Percentiles rank a stretch among this genome's conserved stretches.
phyloP scores from a whole-genome alignment of 2,797 vertebrate genomes.

The Acipenser transmontanus region DNA sequence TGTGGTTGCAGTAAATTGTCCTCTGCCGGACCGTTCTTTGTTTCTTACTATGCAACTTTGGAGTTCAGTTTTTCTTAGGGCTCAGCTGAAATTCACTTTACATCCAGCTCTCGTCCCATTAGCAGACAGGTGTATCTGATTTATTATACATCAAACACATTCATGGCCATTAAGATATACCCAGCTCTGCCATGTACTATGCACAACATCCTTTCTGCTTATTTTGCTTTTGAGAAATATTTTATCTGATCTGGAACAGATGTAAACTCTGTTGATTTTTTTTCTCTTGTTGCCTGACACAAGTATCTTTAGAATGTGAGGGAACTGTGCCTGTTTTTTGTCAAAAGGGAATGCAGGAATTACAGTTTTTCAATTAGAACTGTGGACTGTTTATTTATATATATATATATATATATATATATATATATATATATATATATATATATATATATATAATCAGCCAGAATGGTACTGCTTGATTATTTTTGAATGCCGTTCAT shows the following conservation, averaged over 20 bases:
- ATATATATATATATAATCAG: too few species aligned
- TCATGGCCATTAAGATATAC: neutral
- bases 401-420: too few species aligned
- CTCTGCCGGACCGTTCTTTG: too few species aligned
- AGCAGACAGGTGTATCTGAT: neutral
- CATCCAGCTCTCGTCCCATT: neutral
- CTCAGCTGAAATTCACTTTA: neutral
- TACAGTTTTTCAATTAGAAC: too few species aligned
- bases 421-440: too few species aligned
- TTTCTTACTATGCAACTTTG: too few species aligned
- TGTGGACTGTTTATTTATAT: too few species aligned
- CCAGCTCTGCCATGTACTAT: neutral
- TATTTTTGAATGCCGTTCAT: too few species aligned
- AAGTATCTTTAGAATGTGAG: conserved; percentile 7
- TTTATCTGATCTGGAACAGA: conserved; percentile 7
- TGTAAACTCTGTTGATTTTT: conserved; percentile 2
- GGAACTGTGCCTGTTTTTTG: neutral
- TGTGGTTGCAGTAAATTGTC: too few species aligned
- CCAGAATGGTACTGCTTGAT: too few species aligned
- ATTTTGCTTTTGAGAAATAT: conserved; percentile 4
- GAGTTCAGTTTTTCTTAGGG: neutral
- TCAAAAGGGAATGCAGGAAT: neutral
- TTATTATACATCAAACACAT: conserved; percentile 1
- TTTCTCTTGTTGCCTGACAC: neutral
- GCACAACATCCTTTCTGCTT: neutral